Conservation (phyloP, 2,888 invertebrate species). For the Heliconius erato region DNA sequence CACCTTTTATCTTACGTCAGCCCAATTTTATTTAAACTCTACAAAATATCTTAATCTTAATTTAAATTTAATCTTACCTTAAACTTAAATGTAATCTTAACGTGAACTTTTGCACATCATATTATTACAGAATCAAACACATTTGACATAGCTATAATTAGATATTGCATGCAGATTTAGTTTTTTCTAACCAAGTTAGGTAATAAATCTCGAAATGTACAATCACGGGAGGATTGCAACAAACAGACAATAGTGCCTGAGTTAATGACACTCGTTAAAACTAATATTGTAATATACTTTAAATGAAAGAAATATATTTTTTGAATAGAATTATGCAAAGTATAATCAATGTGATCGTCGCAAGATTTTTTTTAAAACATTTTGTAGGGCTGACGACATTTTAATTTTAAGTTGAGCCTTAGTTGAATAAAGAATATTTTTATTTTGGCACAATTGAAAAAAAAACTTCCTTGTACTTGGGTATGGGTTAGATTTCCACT, state of each 20-base stretch:
- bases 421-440: too few species aligned
- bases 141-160: conserved; percentile 13
- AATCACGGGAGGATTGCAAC: conserved; percentile 25
- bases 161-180: conserved; percentile 25
- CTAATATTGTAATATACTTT: conserved; percentile 11
- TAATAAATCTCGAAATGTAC: conserved; percentile 3
- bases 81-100: background rate
- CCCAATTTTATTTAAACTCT: background rate
- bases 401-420: too few species aligned
- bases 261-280: conserved; percentile 17
- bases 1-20: background rate
- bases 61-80: too few species aligned
- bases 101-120: background rate
- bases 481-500: too few species aligned
- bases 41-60: background rate
- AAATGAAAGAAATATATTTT: background rate
- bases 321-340: conserved; percentile 12
- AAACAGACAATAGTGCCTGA: conserved; percentile 25
- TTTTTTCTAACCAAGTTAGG: conserved; percentile 23
- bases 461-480: too few species aligned
- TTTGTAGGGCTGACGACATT: background rate
- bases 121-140: background rate
- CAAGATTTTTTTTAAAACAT: background rate
- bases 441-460: too few species aligned
- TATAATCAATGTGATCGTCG: background rate